Conservation (phyloP, 2,888 invertebrate species). For the Acleris sparsana region DNA sequence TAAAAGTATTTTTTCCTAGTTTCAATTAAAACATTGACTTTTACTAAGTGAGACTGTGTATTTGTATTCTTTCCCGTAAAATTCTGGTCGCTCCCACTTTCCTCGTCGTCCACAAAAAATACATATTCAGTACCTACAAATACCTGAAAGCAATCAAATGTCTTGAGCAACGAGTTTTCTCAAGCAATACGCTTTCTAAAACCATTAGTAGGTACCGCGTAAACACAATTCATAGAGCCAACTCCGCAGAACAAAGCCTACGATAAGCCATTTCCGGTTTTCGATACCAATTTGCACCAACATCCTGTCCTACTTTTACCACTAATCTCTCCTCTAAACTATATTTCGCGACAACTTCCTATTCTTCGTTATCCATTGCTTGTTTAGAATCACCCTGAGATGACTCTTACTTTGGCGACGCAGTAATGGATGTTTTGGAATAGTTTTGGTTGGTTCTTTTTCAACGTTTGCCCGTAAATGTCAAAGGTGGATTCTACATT, state of each 20-base stretch:
- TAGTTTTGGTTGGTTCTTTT: not conserved
- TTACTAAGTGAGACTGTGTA: too few species aligned
- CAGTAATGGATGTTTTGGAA: not conserved
- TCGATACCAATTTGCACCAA: constrained; percentile 38
- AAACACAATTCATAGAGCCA: constrained; percentile 29
- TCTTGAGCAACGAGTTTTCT: not conserved
- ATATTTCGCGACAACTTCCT: constrained; percentile 2
- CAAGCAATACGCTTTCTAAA: not conserved
- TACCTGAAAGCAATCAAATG: too few species aligned
- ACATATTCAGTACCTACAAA: too few species aligned
- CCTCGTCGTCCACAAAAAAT: too few species aligned
- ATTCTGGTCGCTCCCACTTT: too few species aligned
- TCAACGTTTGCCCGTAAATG: constrained; percentile 9
- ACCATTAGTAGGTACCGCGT: constrained; percentile 13
- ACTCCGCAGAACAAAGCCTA: constrained; percentile 23
- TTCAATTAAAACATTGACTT: too few species aligned
- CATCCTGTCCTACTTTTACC: constrained; percentile 30
- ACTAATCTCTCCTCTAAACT: not conserved
- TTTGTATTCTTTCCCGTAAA: too few species aligned
- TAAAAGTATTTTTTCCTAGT: too few species aligned
- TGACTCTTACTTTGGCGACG: not conserved
- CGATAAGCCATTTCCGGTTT: constrained; percentile 43
- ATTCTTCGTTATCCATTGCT: constrained; percentile 8
- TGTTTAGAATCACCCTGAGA: not conserved
- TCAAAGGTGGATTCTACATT: constrained; percentile 27